phyloP scores from a whole-genome alignment of 2,113 vertebrate genomes.

The Anarhynchus alexandrinus region DNA sequence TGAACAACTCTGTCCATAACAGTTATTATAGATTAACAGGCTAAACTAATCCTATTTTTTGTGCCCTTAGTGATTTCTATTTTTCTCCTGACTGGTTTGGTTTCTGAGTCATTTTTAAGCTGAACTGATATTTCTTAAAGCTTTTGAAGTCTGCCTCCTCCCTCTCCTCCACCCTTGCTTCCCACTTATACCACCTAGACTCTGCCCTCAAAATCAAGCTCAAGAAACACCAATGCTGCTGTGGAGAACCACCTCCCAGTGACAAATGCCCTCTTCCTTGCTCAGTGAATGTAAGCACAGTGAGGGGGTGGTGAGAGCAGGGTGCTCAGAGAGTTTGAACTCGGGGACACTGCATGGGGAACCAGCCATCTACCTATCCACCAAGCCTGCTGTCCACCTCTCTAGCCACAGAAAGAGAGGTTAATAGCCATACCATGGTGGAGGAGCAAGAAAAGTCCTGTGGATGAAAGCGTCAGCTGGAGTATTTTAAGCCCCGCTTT shows the following conservation, averaged over 20 bases:
- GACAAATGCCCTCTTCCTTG: not conserved
- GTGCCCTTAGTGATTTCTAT: not conserved
- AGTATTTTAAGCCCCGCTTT: not conserved
- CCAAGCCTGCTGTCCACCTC: not conserved
- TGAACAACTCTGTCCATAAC: not conserved
- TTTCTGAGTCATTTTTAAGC: not conserved
- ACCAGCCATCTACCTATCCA: not conserved
- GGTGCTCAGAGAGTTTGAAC: rapidly evolving
- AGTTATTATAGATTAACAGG: not conserved
- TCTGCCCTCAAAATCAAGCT: not conserved
- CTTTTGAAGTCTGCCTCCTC: not conserved
- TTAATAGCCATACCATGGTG: not conserved
- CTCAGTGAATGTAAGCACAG: not conserved
- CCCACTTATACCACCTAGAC: not conserved
- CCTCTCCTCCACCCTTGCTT: not conserved
- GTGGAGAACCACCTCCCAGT: not conserved
- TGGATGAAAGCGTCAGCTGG: not conserved
- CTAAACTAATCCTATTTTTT: not conserved
- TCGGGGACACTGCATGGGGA: rapidly evolving
- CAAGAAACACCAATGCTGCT: not conserved
- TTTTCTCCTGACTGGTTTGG: not conserved
- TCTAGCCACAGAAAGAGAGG: not conserved
- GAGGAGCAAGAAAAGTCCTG: not conserved
- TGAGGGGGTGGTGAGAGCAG: not conserved
- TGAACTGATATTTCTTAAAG: not conserved